Evolutionary conservation across 2,113 vertebrate genomes (phyloP), one percentile per base, ranked within the genome.

Genomic region (Megaceryle maxima): DNA sequence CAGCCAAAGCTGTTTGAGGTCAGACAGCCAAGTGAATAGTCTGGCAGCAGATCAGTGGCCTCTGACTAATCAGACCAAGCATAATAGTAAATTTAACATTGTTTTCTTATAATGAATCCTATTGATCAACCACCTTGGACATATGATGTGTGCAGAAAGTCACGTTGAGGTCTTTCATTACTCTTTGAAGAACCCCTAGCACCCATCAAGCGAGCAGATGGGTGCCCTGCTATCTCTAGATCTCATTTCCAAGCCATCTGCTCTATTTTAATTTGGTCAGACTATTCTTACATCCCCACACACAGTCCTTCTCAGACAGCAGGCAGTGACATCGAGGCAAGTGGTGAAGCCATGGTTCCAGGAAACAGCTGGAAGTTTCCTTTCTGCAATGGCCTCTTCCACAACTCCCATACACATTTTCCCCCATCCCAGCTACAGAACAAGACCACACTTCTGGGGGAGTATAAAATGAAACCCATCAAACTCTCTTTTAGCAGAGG

Each of bases 391-490:
- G 3, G 72, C 48, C 60, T 48, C 31, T 88, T 92, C 86, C 60
- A 83, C 35, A 69, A 13, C 14, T 85, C 62, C 82, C 60, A 50
- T 8, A 64, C 0, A 0, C 11, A 7, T 63, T 78, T 86, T 44
- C 37, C 69, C 37, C 44, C 37, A 63, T 39, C 28, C 41, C 1
- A 0, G 17, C 28, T 50, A 26, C n/a, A 46, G 64, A 94, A 77
- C 59, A 77, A 88, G 76, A 77, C 76, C 29, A 70, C 28, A 3
- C 15, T 92, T 93, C 79, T 29, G 29, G 68, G 90, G 35, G 6
- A 94, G 81, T 88, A 81, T 48, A 72, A 94, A 95, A 87, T 53
- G 41, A 84, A 94, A 90, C 37, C 16, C 37, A 74, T 88, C 72
- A 77, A 63, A 80, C 9, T 77, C 59, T 83, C 37, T 78, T 95